These are phyloP conservation scores for Dioctria linearis DNA, from an alignment of 2,888 invertebrate species.

Conservation along the genomic window DNA sequence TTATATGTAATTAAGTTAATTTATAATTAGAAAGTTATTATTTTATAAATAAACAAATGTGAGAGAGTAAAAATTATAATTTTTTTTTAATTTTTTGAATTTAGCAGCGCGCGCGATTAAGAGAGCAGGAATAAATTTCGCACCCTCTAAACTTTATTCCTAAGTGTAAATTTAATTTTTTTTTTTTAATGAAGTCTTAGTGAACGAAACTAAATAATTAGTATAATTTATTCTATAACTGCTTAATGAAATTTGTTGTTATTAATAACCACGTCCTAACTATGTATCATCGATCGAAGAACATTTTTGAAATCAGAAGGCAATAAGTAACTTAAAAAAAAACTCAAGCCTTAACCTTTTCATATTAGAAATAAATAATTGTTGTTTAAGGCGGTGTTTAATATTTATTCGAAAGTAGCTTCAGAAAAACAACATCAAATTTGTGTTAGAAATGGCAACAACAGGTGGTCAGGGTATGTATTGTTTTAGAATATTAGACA, in stretches of 20 bases:
- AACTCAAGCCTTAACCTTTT: constrained; percentile 41
- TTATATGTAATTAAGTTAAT: constrained; percentile 49
- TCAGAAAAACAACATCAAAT: too few relatives aligned
- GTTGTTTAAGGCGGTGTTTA: constrained; percentile 33
- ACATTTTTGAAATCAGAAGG: constrained; percentile 14
- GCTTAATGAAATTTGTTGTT: constrained; percentile 47
- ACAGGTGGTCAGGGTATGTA: too few relatives aligned
- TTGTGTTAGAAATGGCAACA: too few relatives aligned
- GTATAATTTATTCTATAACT: constrained; percentile 33
- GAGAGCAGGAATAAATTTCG: neutral
- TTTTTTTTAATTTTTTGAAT: neutral
- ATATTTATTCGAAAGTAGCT: neutral
- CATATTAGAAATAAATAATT: constrained; percentile 42
- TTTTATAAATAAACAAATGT: constrained; percentile 40
- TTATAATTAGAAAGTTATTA: constrained; percentile 38
- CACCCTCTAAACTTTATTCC: constrained; percentile 10
- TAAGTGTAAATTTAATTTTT: constrained; percentile 26
- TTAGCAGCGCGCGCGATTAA: neutral
- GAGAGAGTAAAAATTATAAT: constrained; percentile 17
- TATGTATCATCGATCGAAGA: constrained; percentile 39
- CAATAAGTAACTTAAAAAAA: constrained; percentile 31
- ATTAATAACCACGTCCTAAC: constrained; percentile 31
- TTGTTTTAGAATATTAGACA: too few relatives aligned
- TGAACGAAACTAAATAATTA: neutral
- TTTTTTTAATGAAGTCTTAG: neutral